Conservation (phyloP, 53 echinoderm and acorn worm species). For the Paracentrotus lividus region DNA sequence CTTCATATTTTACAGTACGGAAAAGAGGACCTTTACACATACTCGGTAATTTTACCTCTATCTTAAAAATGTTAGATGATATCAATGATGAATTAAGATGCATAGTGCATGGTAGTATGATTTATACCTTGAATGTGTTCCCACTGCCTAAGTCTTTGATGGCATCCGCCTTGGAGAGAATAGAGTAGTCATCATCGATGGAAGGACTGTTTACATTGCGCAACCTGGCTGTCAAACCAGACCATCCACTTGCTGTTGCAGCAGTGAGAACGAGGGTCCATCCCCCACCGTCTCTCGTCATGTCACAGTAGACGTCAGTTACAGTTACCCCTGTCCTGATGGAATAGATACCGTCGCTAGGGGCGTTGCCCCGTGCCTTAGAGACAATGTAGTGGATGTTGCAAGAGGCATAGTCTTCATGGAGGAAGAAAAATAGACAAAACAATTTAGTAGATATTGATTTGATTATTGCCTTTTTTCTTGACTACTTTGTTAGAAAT, state of each 20-base stretch:
- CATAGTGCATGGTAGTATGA: not conserved
- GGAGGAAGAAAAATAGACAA: not conserved
- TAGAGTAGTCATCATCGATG: constrained; percentile 80
- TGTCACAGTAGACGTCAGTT: constrained; percentile 82
- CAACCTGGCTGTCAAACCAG: constrained; percentile 13
- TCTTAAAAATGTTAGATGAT: no score
- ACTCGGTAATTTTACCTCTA: no score
- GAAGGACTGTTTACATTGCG: constrained; percentile 77
- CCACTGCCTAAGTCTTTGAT: constrained; percentile 76
- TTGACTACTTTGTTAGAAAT: no score
- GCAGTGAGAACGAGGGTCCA: constrained; percentile 87
- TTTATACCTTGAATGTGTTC: constrained; percentile 76
- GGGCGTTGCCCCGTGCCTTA: constrained; percentile 67
- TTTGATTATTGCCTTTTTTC: no score
- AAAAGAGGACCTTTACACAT: no score
- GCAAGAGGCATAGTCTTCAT: constrained; percentile 82
- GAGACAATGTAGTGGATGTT: constrained; percentile 79
- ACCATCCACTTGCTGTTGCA: constrained; percentile 77
- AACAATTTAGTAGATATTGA: no score
- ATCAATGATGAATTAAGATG: no score
- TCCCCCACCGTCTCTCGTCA: constrained; percentile 85
- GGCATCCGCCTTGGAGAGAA: constrained; percentile 76
- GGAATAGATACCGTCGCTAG: constrained; percentile 74
- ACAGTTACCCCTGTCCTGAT: constrained; percentile 51
- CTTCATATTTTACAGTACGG: no score